Percentiles rank a stretch among this genome's conserved stretches.
These are phyloP conservation scores for Aurelia sp. DNA, from an alignment of 30 jellyfish, hydroid and myxozoan species.

Conservation along the genomic window DNA sequence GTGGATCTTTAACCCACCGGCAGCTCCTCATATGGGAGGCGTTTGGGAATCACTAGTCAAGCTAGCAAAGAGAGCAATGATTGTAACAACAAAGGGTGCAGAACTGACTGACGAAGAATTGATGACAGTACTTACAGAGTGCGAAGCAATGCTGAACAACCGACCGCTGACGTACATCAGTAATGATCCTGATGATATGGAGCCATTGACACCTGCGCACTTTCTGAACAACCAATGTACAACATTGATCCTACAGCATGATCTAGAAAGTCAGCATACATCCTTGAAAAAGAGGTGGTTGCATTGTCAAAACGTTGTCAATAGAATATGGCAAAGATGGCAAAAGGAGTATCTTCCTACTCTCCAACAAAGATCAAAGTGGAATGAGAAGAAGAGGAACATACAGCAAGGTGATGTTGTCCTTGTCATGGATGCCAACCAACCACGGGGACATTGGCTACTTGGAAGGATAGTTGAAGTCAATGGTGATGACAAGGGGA, in stretches of 20 bases:
- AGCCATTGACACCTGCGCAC: conserved; percentile 44
- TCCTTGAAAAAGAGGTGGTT: too few species aligned
- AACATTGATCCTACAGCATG: conserved; percentile 29
- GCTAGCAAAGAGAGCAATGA: conserved; percentile 43
- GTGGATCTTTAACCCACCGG: conserved; percentile 50
- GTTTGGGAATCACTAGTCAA: conserved; percentile 43
- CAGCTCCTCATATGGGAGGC: conserved; percentile 57
- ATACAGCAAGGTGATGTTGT: conserved; percentile 21
- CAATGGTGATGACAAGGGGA: conserved; percentile 29
- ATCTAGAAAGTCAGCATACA: conserved; percentile 2
- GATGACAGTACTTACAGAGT: conserved; percentile 35
- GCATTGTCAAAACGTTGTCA: conserved; percentile 8
- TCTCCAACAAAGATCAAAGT: conserved; percentile 32
- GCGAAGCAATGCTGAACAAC: conserved; percentile 36
- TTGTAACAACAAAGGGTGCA: conserved; percentile 14
- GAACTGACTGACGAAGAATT: conserved; percentile 31
- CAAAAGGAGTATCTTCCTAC: background rate
- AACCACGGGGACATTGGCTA: conserved; percentile 42
- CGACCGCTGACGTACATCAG: conserved; percentile 40
- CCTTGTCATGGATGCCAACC: conserved; percentile 35
- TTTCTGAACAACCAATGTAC: conserved; percentile 1
- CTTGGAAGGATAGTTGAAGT: conserved; percentile 29
- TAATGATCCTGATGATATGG: conserved; percentile 22
- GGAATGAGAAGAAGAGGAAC: conserved; percentile 35
- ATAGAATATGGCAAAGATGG: background rate